These are phyloP conservation scores for Graphium colonna DNA, from an alignment of 2,888 invertebrate genomes.

Conservation along the genomic window DNA sequence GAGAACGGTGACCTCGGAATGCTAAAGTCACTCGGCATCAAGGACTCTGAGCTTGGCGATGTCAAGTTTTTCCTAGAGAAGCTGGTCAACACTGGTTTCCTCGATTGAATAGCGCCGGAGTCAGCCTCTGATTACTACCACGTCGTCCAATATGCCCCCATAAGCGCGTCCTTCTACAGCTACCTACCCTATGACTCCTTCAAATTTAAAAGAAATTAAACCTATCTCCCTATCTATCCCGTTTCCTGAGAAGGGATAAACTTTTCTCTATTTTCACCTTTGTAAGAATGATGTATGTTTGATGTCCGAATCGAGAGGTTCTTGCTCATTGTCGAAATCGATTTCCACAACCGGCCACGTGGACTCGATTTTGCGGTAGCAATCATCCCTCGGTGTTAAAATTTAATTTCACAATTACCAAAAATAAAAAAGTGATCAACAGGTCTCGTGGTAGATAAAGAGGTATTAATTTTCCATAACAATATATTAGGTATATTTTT, in stretches of 20 bases:
- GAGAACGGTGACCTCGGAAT: constrained; percentile 96
- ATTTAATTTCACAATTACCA: not conserved
- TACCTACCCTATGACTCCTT: constrained; percentile 81
- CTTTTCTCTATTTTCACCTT: constrained; percentile 32
- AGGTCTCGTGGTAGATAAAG: constrained; percentile 34
- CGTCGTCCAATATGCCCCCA: constrained; percentile 83
- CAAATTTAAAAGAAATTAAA: constrained; percentile 66
- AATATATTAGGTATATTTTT: constrained; percentile 59
- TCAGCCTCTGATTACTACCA: constrained; percentile 86
- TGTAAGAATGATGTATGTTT: constrained; percentile 47
- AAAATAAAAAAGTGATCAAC: constrained; percentile 1
- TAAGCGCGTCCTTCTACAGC: constrained; percentile 87
- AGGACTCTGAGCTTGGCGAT: constrained; percentile 96
- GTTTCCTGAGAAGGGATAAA: not conserved
- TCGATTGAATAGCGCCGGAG: constrained; percentile 92
- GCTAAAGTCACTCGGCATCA: constrained; percentile 95
- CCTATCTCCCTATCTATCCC: not conserved
- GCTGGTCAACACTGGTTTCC: constrained; percentile 96
- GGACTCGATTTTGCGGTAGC: constrained; percentile 44
- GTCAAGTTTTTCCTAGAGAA: constrained; percentile 98
- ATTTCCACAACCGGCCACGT: constrained; percentile 70
- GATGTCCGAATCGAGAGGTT: constrained; percentile 25
- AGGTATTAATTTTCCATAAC: constrained; percentile 47
- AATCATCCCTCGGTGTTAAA: constrained; percentile 35
- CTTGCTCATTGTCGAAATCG: constrained; percentile 38